Conservation (phyloP, 1,140 invertebrate genomes). For the Brevipalpus yothersi region DNA sequence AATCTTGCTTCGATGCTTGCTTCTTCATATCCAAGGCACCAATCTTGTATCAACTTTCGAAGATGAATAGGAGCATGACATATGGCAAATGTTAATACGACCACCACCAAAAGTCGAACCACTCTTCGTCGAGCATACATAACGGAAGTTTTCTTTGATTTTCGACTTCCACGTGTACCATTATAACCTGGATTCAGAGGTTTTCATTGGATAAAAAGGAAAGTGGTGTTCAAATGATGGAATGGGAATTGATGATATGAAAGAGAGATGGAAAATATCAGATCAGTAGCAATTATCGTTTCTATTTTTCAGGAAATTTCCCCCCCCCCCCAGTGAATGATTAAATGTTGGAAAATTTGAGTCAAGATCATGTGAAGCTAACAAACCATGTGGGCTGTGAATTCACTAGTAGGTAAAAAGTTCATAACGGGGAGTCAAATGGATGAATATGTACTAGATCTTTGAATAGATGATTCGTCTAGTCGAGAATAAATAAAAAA, state of each 20-base stretch:
- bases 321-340: too few species aligned
- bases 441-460: too few species aligned
- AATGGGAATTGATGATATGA: background rate
- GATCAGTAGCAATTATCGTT: background rate
- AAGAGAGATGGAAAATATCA: background rate
- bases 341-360: too few species aligned
- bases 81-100: constrained; percentile 51
- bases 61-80: constrained; percentile 63
- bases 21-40: constrained; percentile 34
- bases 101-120: constrained; percentile 46
- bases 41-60: constrained; percentile 48
- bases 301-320: too few species aligned
- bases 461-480: too few species aligned
- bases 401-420: too few species aligned
- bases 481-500: too few species aligned
- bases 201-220: background rate
- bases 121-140: constrained; percentile 20
- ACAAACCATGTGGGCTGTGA: too few species aligned
- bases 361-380: too few species aligned
- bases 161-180: background rate
- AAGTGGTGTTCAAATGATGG: background rate
- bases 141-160: constrained; percentile 5
- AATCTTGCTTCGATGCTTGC: constrained; percentile 39
- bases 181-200: background rate
- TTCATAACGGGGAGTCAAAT: too few species aligned